A percentile compares a stretch with the other conserved stretches of the same genome.
phyloP scores from a whole-genome alignment of 2,797 vertebrate genomes.

The Microctenopoma stevenorrisi region DNA sequence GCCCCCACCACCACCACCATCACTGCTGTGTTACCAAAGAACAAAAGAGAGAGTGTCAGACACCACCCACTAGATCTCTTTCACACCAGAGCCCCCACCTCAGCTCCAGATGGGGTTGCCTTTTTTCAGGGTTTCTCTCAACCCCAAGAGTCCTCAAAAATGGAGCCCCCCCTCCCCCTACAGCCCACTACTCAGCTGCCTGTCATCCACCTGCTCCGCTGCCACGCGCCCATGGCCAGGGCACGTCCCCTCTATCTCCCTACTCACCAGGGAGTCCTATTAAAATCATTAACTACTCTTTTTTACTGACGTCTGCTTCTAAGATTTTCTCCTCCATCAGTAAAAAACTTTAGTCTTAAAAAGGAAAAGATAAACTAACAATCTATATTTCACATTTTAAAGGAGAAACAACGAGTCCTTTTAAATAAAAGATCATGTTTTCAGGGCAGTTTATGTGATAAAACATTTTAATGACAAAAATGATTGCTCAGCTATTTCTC shows the following conservation, averaged over 20 bases:
- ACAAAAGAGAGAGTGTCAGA: conserved; percentile 89
- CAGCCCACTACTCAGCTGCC: conserved; percentile 86
- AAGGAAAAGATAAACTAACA: conserved; percentile 24
- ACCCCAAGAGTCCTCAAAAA: conserved; percentile 87
- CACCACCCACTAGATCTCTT: conserved; percentile 88
- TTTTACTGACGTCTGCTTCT: conserved; percentile 59
- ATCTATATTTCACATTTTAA: conserved; percentile 18
- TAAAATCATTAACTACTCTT: conserved; percentile 82
- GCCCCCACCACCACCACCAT: conserved; percentile 70
- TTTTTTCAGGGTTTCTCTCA: conserved; percentile 84
- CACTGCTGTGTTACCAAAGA: conserved; percentile 86
- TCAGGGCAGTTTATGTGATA: conserved; percentile 6
- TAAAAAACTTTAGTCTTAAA: conserved; percentile 58
- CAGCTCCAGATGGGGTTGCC: conserved; percentile 86
- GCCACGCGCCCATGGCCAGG: conserved; percentile 83
- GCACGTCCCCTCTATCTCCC: conserved; percentile 69
- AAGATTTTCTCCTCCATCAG: conserved; percentile 51
- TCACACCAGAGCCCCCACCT: conserved; percentile 86
- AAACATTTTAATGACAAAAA: conserved; percentile 6
- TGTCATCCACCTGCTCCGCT: conserved; percentile 86
- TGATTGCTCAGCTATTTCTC: neutral
- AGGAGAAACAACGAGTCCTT: neutral
- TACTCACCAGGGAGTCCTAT: conserved; percentile 75
- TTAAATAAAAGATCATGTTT: neutral
- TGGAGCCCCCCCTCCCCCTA: conserved; percentile 70